Base-by-base conservation (phyloP, 2,797 vertebrate genomes). In the Passerculus sandwichensis region DNA sequence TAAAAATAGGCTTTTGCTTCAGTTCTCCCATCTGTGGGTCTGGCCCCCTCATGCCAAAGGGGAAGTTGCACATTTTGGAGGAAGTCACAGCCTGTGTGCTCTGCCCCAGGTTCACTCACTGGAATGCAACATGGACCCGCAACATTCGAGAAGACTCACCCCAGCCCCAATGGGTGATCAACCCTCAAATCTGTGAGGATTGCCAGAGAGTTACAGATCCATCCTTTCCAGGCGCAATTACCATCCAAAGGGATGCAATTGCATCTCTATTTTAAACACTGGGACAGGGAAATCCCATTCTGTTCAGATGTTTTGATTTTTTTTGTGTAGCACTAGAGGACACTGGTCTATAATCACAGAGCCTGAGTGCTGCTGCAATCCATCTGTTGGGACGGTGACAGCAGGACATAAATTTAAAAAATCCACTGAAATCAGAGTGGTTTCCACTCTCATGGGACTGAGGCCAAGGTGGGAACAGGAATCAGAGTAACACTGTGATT, bases 141-240 rank as follows among this genome's bases (percentile, higher is more conserved):
- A 64, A 27, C 22, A 3, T 25, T 4, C 54, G 30, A 54, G 57
- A 65, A 82, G 29, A 51, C 2, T 79, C n/a, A 47, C 3, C 27
- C 25, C 25, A 56, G 57, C n/a, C 36, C 23, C 29, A 30, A 21
- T 21, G 48, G 10, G 2, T 38, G 27, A 69, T 53, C 38, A 38
- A 8, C 53, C 11, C 29, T 83, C 5, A 29, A 1, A 32, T 89
- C 40, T 4, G 0, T 0, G 0, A 48, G 73, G 34, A 53, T 7
- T 84, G n/a, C 29, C 40, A 20, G 29, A 9, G 6, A 65, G 44
- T 78, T 40, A 65, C 19, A 82, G 48, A 64, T 48, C 45, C 14
- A 1, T 50, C 59, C 27, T 91, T 32, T 84, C 15, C 32, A 42
- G 51, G 40, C 30, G 38, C 32, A 40, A 18, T 32, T 75, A 59